phyloP scores from a whole-genome alignment of 2,888 invertebrate species.

The Sinhomidia bicolor region DNA sequence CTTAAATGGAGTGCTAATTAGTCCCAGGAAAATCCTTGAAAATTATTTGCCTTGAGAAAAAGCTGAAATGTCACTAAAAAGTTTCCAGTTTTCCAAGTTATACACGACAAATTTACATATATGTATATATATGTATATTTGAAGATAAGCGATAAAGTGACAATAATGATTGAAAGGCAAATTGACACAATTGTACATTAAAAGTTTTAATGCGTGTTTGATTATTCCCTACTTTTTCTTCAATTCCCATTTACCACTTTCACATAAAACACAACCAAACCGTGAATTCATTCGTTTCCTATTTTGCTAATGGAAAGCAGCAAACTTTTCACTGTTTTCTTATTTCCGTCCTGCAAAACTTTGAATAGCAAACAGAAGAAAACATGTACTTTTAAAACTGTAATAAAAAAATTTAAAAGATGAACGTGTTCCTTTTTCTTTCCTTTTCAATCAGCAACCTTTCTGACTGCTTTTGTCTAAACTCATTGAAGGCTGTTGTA shows the following conservation, averaged over 20 bases:
- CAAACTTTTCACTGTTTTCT: slow-evolving; percentile 5
- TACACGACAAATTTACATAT: too few species aligned
- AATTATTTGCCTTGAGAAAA: slow-evolving; percentile 7
- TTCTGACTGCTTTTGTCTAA: slow-evolving; percentile 4
- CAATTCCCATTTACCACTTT: slow-evolving; percentile 25
- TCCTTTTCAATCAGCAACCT: slow-evolving; percentile 2
- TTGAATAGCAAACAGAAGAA: slow-evolving; percentile 9
- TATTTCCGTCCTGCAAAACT: slow-evolving; percentile 9
- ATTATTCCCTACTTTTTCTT: slow-evolving; percentile 34
- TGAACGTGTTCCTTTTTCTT: slow-evolving; percentile 1
- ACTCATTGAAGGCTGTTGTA: not conserved
- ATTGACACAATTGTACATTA: slow-evolving; percentile 28
- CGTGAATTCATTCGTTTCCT: slow-evolving; percentile 36
- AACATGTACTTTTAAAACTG: not conserved
- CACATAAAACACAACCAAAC: not conserved
- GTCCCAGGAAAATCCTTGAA: slow-evolving; percentile 35
- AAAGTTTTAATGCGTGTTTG: slow-evolving; percentile 45
- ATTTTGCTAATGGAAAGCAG: slow-evolving; percentile 13
- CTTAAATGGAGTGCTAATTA: slow-evolving; percentile 26
- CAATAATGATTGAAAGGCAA: slow-evolving; percentile 3
- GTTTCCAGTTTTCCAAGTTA: not conserved
- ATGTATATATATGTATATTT: not conserved
- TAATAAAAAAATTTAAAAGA: not conserved
- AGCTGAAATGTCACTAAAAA: slow-evolving; percentile 42
- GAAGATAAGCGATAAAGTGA: not conserved